Conservation (phyloP, 2,888 invertebrate genomes). For the Thymelicus acteon region DNA sequence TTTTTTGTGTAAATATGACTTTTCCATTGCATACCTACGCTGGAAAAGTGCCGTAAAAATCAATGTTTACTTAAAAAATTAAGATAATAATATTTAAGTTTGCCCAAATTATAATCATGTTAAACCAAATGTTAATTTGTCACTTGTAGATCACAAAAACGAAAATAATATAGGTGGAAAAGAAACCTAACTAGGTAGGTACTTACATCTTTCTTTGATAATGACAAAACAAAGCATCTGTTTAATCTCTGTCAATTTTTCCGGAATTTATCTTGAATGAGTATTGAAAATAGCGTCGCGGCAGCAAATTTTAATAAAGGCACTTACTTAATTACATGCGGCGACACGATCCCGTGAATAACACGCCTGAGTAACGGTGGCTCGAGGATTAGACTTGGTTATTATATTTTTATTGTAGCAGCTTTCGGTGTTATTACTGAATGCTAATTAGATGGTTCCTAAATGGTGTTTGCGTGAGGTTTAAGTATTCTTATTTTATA, state of each 20-base stretch:
- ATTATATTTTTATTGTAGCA: slow-evolving; percentile 18
- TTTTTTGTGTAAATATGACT: too few relatives aligned
- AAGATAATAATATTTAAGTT: too few relatives aligned
- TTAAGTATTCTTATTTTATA: background rate
- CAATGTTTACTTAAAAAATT: too few relatives aligned
- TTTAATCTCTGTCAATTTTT: slow-evolving; percentile 7
- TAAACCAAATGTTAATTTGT: background rate
- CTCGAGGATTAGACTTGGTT: slow-evolving; percentile 20
- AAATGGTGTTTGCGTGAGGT: slow-evolving; percentile 9
- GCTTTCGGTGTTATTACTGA: background rate
- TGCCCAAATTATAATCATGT: too few relatives aligned
- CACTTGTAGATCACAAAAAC: background rate
- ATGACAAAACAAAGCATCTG: background rate
- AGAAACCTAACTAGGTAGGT: too few relatives aligned
- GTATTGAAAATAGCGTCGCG: slow-evolving; percentile 5
- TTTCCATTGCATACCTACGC: too few relatives aligned
- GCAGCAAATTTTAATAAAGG: slow-evolving; percentile 21
- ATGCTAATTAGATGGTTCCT: slow-evolving; percentile 1
- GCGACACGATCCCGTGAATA: slow-evolving; percentile 14
- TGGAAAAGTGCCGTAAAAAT: too few relatives aligned
- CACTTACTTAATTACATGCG: slow-evolving; percentile 27
- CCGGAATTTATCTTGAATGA: background rate
- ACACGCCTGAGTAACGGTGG: slow-evolving; percentile 1
- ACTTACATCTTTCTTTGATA: background rate
- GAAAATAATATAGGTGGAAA: too few relatives aligned